Base-by-base conservation (phyloP, 1,140 invertebrate genomes). In the Leptoteleia sp. region DNA sequence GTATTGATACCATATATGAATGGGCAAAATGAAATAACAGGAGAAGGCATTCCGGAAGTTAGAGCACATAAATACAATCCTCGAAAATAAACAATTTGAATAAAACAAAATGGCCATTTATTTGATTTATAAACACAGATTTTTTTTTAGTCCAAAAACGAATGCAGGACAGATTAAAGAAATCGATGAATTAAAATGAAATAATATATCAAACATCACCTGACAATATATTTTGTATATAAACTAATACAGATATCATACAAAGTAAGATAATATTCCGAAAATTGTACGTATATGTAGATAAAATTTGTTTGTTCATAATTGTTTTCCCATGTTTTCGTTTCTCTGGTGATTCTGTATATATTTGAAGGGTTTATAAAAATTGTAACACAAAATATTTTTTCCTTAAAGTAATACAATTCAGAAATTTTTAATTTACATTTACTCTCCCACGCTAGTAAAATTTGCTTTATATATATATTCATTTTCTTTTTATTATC, bases 1-100 rank as follows among this genome's bases (percentile, higher is more conserved):
- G 80, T 86, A 1, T 79, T 92, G 19, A 50, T 88, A 7, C 87
- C 90, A 9, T 93, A 90, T 76, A 92, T 94, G 92, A 85, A 89
- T 57, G 89, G 84, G 16, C 90, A 88, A 75, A 89, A 72, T 19
- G 62, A 86, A 27, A 90, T 93, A 17, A 77, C 68, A 2, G 90
- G 87, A 70, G 37, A 77, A 50, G 50, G 71, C 11, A n/a, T 84
- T 12, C 76, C 83, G 7, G 31, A 78, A 4, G 76, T 79, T 38
- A 83, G 76, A 59, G 19, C n/a, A 13, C 83, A 84, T 33, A 87
- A 85, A 40, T 81, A 71, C 22, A 87, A 84, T 61, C 76, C 42
- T 19, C 80, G 78, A 68, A n/a, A 76, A 61, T 77, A 57, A 82
- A 75, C 33, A 35, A n/a, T 37, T 1, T 17, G 19, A 35, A 27